These are phyloP conservation scores for Nemoura dubitans DNA, from an alignment of 2,888 invertebrate genomes.

Conservation along the genomic window DNA sequence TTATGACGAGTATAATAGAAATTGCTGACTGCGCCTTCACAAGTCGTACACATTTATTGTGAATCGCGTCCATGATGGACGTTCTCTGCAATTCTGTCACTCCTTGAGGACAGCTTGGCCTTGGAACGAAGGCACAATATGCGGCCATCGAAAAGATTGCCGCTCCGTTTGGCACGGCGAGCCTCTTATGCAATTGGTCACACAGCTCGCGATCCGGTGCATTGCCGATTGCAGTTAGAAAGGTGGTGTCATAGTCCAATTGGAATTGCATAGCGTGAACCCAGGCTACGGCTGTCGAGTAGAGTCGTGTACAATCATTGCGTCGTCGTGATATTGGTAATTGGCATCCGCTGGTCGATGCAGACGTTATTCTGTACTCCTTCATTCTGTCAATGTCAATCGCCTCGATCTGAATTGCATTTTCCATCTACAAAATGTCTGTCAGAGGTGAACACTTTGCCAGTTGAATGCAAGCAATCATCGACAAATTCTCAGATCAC, in stretches of 20 bases:
- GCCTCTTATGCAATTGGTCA: not conserved
- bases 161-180: not conserved
- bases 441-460: not conserved
- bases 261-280: not conserved
- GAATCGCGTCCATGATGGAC: not conserved
- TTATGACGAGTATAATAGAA: conserved; percentile 1
- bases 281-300: not conserved
- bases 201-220: not conserved
- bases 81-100: not conserved
- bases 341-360: not conserved
- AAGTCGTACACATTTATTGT: not conserved
- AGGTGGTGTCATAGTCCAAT: not conserved
- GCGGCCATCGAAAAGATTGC: not conserved
- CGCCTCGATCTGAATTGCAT: not conserved
- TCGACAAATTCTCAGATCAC: not conserved
- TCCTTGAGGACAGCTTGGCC: not conserved
- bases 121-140: not conserved
- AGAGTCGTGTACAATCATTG: not conserved
- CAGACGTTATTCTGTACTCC: not conserved
- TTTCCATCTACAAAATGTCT: not conserved
- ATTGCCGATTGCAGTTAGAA: not conserved
- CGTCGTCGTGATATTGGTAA: not conserved
- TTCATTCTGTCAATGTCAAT: not conserved
- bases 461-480: not conserved
- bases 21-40: not conserved